These are phyloP conservation scores for Lasius platythorax DNA, from an alignment of 2,888 invertebrate species.

Conservation along the genomic window DNA sequence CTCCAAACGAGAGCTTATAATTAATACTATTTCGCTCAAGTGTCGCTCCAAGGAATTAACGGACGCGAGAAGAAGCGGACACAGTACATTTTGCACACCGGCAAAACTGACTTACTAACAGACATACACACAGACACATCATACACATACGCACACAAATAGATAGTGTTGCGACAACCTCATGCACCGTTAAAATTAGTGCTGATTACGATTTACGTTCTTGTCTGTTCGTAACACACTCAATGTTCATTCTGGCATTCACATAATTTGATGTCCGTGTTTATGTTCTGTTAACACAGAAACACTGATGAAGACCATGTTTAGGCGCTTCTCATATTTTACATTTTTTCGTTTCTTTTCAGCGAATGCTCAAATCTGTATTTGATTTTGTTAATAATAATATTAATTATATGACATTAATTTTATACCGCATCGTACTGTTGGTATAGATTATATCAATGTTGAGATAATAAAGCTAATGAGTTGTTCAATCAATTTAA, in stretches of 20 bases:
- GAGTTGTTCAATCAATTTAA: slow-evolving; percentile 3
- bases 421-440: neutral
- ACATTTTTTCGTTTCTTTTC: neutral
- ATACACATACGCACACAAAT: neutral
- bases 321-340: neutral
- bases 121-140: no score
- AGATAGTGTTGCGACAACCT: slow-evolving; percentile 19
- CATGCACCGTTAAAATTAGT: slow-evolving; percentile 58
- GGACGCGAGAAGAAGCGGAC: slow-evolving; percentile 1
- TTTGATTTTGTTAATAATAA: neutral
- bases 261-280: slow-evolving; percentile 59
- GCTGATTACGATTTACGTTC: slow-evolving; percentile 74
- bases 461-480: slow-evolving; percentile 7
- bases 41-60: neutral
- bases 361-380: neutral
- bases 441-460: neutral
- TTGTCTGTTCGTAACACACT: slow-evolving; percentile 67
- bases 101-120: neutral
- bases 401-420: slow-evolving; percentile 21
- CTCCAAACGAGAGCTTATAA: slow-evolving; percentile 45
- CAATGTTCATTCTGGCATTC: slow-evolving; percentile 50
- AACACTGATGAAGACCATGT: slow-evolving; percentile 15
- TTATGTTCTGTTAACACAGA: slow-evolving; percentile 53
- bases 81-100: neutral
- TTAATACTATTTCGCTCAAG: slow-evolving; percentile 41